Percentiles rank a stretch among this genome's conserved stretches.
Evolutionary conservation across 2,888 invertebrate species (phyloP).

Genomic region (Papilio demoleus): DNA sequence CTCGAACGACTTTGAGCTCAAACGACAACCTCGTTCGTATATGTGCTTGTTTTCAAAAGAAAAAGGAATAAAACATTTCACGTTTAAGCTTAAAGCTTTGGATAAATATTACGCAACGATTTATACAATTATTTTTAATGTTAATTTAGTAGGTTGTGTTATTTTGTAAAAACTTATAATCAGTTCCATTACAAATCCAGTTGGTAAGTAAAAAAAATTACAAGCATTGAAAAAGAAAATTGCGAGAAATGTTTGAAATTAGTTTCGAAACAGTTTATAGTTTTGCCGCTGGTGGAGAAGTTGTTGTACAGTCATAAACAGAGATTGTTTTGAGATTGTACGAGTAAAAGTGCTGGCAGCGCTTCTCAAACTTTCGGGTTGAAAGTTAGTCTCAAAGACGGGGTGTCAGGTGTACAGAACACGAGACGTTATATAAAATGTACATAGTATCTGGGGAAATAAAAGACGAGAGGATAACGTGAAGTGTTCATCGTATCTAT

Average conservation of each 20-base stretch:
- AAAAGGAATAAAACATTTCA: neutral
- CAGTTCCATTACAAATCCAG: neutral
- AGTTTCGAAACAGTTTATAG: slow-evolving; percentile 15
- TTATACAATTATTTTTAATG: neutral
- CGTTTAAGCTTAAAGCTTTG: slow-evolving; percentile 1
- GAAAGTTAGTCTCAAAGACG: slow-evolving; percentile 15
- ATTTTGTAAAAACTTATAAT: slow-evolving; percentile 6
- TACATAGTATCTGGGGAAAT: slow-evolving; percentile 18
- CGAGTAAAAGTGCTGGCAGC: slow-evolving; percentile 28
- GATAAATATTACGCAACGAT: neutral
- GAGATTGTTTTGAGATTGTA: slow-evolving; percentile 27
- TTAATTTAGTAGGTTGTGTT: too few species aligned
- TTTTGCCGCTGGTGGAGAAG: slow-evolving; percentile 2
- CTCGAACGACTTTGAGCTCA: slow-evolving; percentile 26
- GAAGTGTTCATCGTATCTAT: neutral
- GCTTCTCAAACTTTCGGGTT: slow-evolving; percentile 27
- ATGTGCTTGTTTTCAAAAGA: slow-evolving; percentile 7
- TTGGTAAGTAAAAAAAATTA: neutral
- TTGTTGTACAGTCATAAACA: slow-evolving; percentile 24
- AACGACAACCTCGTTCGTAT: slow-evolving; percentile 19
- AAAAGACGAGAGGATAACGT: neutral
- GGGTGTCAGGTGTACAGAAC: slow-evolving; percentile 32
- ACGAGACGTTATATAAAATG: slow-evolving; percentile 28
- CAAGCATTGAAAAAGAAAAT: neutral
- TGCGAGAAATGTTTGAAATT: neutral